A percentile compares a stretch with the other conserved stretches of the same genome.
Evolutionary conservation across 1,140 invertebrate species (phyloP).

Genomic region (Contarinia nasturtii): DNA sequence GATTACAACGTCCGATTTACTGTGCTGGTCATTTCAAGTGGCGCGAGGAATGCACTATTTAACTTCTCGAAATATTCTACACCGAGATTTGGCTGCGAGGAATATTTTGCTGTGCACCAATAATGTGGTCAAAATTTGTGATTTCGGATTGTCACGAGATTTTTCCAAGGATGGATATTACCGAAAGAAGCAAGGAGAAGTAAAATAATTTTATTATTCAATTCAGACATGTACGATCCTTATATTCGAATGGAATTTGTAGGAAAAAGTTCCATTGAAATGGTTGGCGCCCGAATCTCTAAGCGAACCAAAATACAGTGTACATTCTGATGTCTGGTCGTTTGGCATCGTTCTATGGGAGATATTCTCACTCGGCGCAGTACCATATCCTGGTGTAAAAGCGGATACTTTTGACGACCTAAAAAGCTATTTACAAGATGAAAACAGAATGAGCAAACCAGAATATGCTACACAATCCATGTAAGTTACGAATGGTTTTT

Average conservation of each 20-base stretch:
- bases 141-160: conserved; percentile 78
- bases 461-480: conserved; percentile 53
- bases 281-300: conserved; percentile 73
- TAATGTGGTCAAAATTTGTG: conserved; percentile 76
- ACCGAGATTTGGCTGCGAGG: conserved; percentile 81
- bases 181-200: conserved; percentile 64
- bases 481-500: too few species aligned
- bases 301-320: conserved; percentile 58
- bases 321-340: conserved; percentile 56
- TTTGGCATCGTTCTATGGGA: too few species aligned
- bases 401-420: too few species aligned
- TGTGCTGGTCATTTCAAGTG: conserved; percentile 79
- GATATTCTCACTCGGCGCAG: too few species aligned
- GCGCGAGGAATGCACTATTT: conserved; percentile 87
- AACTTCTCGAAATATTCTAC: conserved; percentile 60
- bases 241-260: too few species aligned
- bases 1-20: conserved; percentile 43
- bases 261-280: conserved; percentile 57
- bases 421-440: conserved; percentile 55
- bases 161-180: conserved; percentile 85
- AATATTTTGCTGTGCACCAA: conserved; percentile 76
- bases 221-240: too few species aligned
- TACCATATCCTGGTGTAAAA: too few species aligned
- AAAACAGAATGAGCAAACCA: conserved; percentile 74
- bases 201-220: not conserved